phyloP scores from a whole-genome alignment of 2,888 invertebrate species.

The Papilio gigon region DNA sequence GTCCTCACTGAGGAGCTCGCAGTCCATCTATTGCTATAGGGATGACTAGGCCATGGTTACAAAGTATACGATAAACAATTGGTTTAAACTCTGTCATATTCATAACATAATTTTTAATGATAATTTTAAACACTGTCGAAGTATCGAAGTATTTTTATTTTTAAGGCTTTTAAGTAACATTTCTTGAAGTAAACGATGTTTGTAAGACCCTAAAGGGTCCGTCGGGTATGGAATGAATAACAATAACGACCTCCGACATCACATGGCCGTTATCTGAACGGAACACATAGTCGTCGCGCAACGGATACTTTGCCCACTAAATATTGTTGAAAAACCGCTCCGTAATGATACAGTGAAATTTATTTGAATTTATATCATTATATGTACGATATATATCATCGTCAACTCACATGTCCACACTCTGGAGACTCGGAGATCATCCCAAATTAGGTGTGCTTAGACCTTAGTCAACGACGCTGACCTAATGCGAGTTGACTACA shows the following conservation, averaged over 20 bases:
- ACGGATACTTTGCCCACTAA: slow-evolving; percentile 30
- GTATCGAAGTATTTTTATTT: neutral
- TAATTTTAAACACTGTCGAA: neutral
- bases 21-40: too few species aligned
- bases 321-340: slow-evolving; percentile 34
- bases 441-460: too few species aligned
- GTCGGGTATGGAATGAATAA: slow-evolving; percentile 18
- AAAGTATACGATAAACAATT: too few species aligned
- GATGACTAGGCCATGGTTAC: too few species aligned
- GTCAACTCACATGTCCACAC: neutral
- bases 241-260: slow-evolving; percentile 21
- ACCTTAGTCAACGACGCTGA: too few species aligned
- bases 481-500: too few species aligned
- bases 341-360: neutral
- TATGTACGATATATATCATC: neutral
- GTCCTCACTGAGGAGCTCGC: too few species aligned
- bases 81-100: neutral
- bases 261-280: slow-evolving; percentile 27
- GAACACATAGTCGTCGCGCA: slow-evolving; percentile 29
- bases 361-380: neutral
- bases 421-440: neutral
- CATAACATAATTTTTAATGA: neutral
- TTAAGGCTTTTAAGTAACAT: neutral
- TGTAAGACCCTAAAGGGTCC: slow-evolving; percentile 19
- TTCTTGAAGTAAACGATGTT: slow-evolving; percentile 5